Conservation (phyloP, 2,797 vertebrate species). For the Sebastes ruberrimus region DNA sequence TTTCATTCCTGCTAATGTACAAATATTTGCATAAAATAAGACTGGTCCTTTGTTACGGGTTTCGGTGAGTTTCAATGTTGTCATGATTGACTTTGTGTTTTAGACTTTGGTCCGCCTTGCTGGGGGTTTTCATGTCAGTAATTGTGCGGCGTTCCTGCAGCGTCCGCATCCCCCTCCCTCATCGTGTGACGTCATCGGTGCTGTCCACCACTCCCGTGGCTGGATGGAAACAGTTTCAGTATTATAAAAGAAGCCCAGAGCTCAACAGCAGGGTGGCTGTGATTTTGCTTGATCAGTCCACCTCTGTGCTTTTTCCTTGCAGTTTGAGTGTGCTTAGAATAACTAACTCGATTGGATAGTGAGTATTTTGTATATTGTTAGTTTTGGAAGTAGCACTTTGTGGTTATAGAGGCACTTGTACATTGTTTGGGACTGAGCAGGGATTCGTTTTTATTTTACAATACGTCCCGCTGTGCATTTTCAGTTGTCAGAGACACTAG, state of each 20-base stretch:
- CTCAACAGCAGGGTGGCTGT: not conserved
- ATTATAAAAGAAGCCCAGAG: not conserved
- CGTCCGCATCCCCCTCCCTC: too few species aligned
- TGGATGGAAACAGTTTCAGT: rapidly evolving
- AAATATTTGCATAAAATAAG: too few species aligned
- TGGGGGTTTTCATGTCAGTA: too few species aligned
- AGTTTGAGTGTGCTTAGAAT: not conserved
- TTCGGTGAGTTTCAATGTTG: too few species aligned
- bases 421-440: not conserved
- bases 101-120: too few species aligned
- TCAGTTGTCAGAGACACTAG: not conserved
- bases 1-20: too few species aligned
- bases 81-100: rapidly evolving
- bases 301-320: not conserved
- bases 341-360: not conserved
- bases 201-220: too few species aligned
- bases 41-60: too few species aligned
- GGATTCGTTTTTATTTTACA: not conserved
- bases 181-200: too few species aligned
- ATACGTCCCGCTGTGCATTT: not conserved
- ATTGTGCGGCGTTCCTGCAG: too few species aligned
- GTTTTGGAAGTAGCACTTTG: not conserved
- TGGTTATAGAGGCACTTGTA: not conserved
- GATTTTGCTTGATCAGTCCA: not conserved
- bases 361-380: not conserved